These are phyloP conservation scores for Neodiprion fabricii DNA, from an alignment of 1,140 invertebrate species.

Conservation along the genomic window DNA sequence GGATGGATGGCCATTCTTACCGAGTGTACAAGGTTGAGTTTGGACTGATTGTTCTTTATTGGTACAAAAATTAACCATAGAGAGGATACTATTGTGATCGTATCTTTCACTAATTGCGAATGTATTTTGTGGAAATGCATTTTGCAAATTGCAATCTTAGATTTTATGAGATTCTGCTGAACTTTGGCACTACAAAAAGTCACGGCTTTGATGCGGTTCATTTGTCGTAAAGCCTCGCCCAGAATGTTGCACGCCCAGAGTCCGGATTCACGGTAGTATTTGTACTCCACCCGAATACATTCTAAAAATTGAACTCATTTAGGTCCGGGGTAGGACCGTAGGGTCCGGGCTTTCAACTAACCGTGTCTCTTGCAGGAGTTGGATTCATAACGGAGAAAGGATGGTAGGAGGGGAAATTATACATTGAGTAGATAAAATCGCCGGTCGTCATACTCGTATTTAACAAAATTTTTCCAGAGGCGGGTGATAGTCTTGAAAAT, in stretches of 20 bases:
- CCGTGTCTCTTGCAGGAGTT: not conserved
- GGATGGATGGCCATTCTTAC: no score
- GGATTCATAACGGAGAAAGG: not conserved
- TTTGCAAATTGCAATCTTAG: no score
- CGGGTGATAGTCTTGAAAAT: not conserved
- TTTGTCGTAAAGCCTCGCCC: not conserved
- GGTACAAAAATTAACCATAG: no score
- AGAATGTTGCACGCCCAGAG: not conserved
- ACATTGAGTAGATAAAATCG: not conserved
- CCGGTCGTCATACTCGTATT: not conserved
- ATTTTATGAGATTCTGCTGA: no score
- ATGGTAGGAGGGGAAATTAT: not conserved
- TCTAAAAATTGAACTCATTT: not conserved
- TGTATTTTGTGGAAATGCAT: no score
- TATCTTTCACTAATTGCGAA: no score
- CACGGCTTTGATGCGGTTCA: not conserved
- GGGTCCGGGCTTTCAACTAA: not conserved
- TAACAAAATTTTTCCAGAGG: not conserved
- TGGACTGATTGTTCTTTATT: no score
- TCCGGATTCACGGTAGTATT: not conserved
- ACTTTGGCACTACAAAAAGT: no score
- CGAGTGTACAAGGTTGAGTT: no score
- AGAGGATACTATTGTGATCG: no score
- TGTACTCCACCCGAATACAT: not conserved
- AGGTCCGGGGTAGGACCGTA: no score